Evolutionary conservation across 2,888 invertebrate species (phyloP), one percentile per base, ranked within the genome.

Genomic region (Gymnoscelis rufifasciata): DNA sequence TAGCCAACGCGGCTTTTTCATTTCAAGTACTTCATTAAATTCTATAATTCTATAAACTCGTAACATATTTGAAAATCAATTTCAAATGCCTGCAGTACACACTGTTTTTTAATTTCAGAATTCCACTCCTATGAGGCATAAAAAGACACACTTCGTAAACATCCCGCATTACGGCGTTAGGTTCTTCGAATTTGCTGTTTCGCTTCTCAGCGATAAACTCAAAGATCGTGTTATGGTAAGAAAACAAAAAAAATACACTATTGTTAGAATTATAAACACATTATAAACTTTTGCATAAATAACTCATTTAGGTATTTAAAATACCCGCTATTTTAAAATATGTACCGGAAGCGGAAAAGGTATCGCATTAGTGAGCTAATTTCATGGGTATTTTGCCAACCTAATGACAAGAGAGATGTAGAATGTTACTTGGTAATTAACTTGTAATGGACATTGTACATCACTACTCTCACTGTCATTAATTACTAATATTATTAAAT

Each of bases 41-140:
- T n/a, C n/a, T n/a, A n/a, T n/a, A n/a, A n/a, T n/a, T n/a, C n/a
- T n/a, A n/a, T n/a, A n/a, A n/a, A n/a, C n/a, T n/a, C n/a, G n/a
- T n/a, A n/a, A n/a, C n/a, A n/a, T n/a, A n/a, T n/a, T n/a, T n/a
- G n/a, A 11, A 28, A 12, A 13, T 12, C 2, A 3, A 29, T 12
- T 30, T 13, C 7, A 0, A 3, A 15, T 15, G 33, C 19, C 19
- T 10, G 19, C 19, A 7, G 19, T 35, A 23, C 35, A 7, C 19
- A 2, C 13, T 29, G 12, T 63, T 51, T 62, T 61, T 88, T n/a
- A n/a, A n/a, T n/a, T 88, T 23, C 86, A 94, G 93, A 95, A 94
- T 73, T 94, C 96, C 1, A 94, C 96, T 11, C 97, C 97, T 1
- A 95, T 97, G 94, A 89, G 97, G 13, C 96, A 96, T 79, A 97